Percentiles rank a stretch among this genome's conserved stretches.
These are phyloP conservation scores for Elephantulus edwardii DNA, from an alignment of 2,113 vertebrate genomes.

Conservation along the genomic window DNA sequence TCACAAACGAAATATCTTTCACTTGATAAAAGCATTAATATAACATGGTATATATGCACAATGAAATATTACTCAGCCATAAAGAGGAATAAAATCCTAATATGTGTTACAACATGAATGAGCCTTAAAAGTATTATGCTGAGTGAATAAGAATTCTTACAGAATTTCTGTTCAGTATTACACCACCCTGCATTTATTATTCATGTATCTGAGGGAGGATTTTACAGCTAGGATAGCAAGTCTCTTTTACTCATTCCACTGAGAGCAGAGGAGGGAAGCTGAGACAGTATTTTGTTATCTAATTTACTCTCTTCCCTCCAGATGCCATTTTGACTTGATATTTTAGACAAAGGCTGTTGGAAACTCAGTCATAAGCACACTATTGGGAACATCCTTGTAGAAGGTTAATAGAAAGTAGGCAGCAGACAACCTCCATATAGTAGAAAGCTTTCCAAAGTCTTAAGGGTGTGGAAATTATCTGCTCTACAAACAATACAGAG, in stretches of 20 bases:
- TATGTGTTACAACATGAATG: not conserved
- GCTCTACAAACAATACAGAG: not conserved
- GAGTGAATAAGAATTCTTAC: not conserved
- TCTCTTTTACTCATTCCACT: not conserved
- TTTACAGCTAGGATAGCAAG: not conserved
- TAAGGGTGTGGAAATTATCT: not conserved
- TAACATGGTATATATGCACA: not conserved
- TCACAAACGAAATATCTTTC: not conserved
- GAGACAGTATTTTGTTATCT: not conserved
- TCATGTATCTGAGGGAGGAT: not conserved
- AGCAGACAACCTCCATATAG: not conserved
- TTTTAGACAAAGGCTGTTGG: not conserved
- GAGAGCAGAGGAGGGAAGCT: not conserved
- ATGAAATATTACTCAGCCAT: not conserved
- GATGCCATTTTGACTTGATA: not conserved
- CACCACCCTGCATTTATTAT: not conserved
- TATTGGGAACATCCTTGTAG: not conserved
- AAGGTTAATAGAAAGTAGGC: not conserved
- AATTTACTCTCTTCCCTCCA: not conserved
- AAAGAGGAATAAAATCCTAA: not conserved
- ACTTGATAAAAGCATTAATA: not conserved
- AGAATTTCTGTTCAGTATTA: conserved; percentile 13
- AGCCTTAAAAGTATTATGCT: not conserved
- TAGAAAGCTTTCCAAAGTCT: not conserved
- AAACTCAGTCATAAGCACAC: not conserved